Conservation (phyloP, 2,113 vertebrate genomes). For the Struthio camelus region DNA sequence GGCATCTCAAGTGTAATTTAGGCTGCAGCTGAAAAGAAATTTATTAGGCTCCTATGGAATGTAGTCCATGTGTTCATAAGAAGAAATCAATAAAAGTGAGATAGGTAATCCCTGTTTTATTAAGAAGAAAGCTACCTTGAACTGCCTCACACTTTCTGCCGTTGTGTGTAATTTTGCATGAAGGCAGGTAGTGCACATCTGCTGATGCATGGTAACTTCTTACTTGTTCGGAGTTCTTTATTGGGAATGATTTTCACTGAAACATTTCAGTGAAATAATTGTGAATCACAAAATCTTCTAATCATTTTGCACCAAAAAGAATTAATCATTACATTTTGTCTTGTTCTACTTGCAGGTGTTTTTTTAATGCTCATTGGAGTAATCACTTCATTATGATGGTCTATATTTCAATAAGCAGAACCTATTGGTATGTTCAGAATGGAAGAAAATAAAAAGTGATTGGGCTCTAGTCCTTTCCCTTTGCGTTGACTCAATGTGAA, state of each 20-base stretch:
- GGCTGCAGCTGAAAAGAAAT: not conserved
- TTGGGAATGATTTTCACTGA: not conserved
- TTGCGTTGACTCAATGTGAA: not conserved
- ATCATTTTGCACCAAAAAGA: not conserved
- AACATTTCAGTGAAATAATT: not conserved
- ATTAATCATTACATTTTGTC: not conserved
- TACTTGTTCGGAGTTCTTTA: not conserved
- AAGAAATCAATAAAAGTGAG: not conserved
- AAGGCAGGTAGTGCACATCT: not conserved
- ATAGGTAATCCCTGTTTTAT: not conserved
- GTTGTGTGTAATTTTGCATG: rapidly evolving
- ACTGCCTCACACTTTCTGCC: not conserved
- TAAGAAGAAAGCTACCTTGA: not conserved
- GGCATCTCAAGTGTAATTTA: not conserved
- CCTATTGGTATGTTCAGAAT: not conserved
- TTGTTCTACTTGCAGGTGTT: not conserved
- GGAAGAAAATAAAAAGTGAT: not conserved
- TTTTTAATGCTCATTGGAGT: not conserved
- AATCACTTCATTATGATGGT: not conserved
- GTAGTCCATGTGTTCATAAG: not conserved
- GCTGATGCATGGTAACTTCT: not conserved
- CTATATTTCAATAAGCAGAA: not conserved
- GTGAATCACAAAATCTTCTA: not conserved
- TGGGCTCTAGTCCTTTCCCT: not conserved
- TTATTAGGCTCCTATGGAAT: rapidly evolving